These are phyloP conservation scores for Archegozetes longisetosus DNA, from an alignment of 1,140 invertebrate species.

Conservation along the genomic window DNA sequence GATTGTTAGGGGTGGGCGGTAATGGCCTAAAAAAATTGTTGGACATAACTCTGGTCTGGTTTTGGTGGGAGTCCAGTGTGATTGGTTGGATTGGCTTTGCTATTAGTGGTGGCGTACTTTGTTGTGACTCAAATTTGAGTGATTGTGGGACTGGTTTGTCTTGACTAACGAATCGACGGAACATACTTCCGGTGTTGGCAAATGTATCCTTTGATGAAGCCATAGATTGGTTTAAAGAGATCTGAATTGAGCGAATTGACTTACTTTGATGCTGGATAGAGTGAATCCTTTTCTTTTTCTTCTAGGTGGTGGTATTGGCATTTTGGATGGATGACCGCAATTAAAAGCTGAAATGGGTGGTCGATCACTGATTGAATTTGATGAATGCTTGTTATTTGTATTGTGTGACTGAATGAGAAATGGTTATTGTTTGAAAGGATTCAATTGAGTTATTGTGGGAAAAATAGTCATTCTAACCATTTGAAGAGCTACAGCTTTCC, in stretches of 20 bases:
- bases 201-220: neutral
- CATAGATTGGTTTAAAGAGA: neutral
- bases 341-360: too few relatives aligned
- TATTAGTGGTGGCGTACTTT: too few relatives aligned
- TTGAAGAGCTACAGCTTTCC: constrained; percentile 44
- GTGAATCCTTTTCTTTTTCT: constrained; percentile 35
- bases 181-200: neutral
- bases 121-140: too few relatives aligned
- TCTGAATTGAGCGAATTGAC: neutral
- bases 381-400: too few relatives aligned
- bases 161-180: neutral
- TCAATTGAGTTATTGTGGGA: constrained; percentile 52
- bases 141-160: neutral
- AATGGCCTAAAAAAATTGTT: too few relatives aligned
- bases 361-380: too few relatives aligned
- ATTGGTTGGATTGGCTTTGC: constrained; percentile 10
- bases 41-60: neutral
- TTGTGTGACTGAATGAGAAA: too few relatives aligned
- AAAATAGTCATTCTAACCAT: constrained; percentile 21
- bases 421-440: neutral
- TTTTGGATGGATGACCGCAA: constrained; percentile 30
- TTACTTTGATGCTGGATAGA: constrained; percentile 1
- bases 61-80: neutral
- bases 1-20: too few relatives aligned
- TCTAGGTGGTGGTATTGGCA: constrained; percentile 65